Evolutionary conservation across 1,140 invertebrate species (phyloP), one percentile per base, ranked within the genome.

Genomic region (Hylyphantes graminicola): DNA sequence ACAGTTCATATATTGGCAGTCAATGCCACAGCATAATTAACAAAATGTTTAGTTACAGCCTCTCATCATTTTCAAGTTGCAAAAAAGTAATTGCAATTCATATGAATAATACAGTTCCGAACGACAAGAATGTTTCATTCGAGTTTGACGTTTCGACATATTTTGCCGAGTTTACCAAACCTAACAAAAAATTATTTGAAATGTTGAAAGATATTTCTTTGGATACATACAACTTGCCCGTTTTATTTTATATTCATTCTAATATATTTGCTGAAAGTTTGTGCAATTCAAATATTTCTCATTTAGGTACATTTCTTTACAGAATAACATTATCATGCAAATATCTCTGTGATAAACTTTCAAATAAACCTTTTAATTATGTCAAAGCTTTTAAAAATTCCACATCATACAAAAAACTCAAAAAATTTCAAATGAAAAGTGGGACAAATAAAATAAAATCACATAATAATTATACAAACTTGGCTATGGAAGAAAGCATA

Each of bases 41-140:
- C n/a, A 9, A 64, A 17, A 64, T 54, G 64, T 51, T 80, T 50
- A 17, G 55, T n/a, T 80, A 80, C 55, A 80, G 70, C 59, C 59
- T 80, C 7, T 13, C 55, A 21, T 80, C 77, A 8, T 80, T 80
- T 80, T 70, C 77, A 12, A 80, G 35, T 19, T 80, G 77, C 35
- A 61, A 70, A 50, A n/a, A 50, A n/a, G 65, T 53, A 1, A 70
- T 80, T 80, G 68, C 77, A n/a, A 12, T n/a, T 7, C 54, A 35
- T 74, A 57, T 21, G 15, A 57, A 57, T 7, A 48, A 11, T 8
- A 15, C 57, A 7, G 15, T 17, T 74, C 35, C 72, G 53, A 70
- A 11, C 10, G 54, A 19, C 15, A 57, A 6, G 51, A 19, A 74
- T 17, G 57, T 57, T 74, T 74, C 21, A 59, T 12, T 9, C 12